Base-by-base conservation (phyloP, 1,140 invertebrate species). In the Orius laevigatus region DNA sequence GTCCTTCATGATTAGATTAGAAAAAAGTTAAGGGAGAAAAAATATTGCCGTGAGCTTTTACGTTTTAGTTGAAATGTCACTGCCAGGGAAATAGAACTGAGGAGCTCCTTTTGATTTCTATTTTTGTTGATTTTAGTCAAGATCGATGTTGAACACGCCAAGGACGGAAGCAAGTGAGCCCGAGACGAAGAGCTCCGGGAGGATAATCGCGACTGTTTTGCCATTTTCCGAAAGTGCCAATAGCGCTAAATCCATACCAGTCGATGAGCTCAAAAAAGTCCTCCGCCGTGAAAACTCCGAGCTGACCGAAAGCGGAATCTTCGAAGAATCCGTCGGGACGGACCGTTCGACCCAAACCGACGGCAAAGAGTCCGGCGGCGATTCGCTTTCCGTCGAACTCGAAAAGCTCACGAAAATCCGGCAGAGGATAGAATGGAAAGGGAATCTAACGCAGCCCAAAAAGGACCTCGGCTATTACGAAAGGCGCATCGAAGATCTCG, bases 281-380 rank as follows among this genome's bases (percentile, higher is more conserved):
- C 25, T 25, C 25, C 25, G 25, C 25, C 25, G 25, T 25, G 25
- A 25, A 25, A 25, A 25, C 32, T 50, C 1, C 36, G 43, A 45
- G 10, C 5, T 45, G 43, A 45, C 43, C 53, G 67, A 69, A 50
- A 67, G 66, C 53, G 67, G 67, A 5, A 68, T 69, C 43, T 69
- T 67, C 55, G 66, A 67, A 35, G 60, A 59, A 16, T 35, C 49
- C 19, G 59, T 60, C n/a, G 48, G 53, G 1, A 39, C 43, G 14
- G 56, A 54, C 35, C 49, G 53, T 38, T 44, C 54, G 6, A 64
- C 63, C 3, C 62, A 64, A 52, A 65, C 62, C 1, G 58, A 63
- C 19, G 12, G 43, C 2, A 45, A 33, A 50, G 47, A 35, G 15
- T 33, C 8, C 15, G 38, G 40, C 6, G 34, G 51, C 20, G 54